Base-by-base conservation (phyloP, 2,113 vertebrate species). In the Peromyscus maniculatus region DNA sequence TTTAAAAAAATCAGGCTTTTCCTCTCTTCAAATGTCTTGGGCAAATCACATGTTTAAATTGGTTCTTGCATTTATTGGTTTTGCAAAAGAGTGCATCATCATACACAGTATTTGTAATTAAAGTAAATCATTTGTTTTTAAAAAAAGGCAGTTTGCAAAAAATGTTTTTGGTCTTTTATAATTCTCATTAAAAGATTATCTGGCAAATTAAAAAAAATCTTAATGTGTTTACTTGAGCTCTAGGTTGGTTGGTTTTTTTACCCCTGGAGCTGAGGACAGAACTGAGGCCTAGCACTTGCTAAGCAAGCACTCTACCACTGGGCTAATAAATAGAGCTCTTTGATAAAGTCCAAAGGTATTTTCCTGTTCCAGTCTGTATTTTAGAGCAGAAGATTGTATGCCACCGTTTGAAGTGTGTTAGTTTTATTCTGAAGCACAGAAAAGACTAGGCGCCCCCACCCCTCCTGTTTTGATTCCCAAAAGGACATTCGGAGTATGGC, bases 171-270 rank as follows among this genome's bases (percentile, higher is more conserved):
- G 97, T 98, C 97, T 98, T 99, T 99, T 98, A 97, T 98, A 98
- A 98, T 98, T 97, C 98, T 99, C 98, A 98, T 99, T 99, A 99
- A 99, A 99, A 98, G 93, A 98, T 98, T 99, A 98, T 95, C 98
- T 99, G 98, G 98, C 98, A 99, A 99, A 98, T 98, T 93, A 94
- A 97, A 97, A 97, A 80, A 57, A 87, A 22, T 97, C 90, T 98
- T 97, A 91, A 93, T 71, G 98, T 98, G 98, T 98, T 97, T 99
- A 97, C 96, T 98, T 97, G 97, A 98, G 98, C 91, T 92, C 83
- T 96, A 71, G 87, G 86, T 55, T 69, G 6, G 31, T 59, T 24
- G 7, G 43, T 64, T 84, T 39, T 24, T 83, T 26, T 17, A 21
- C 28, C 12, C 43, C 43, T 52, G 84, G 64, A 67, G 64, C 64